Evolutionary conservation across 2,797 vertebrate genomes (phyloP).

Genomic region (Staurois parvus): DNA sequence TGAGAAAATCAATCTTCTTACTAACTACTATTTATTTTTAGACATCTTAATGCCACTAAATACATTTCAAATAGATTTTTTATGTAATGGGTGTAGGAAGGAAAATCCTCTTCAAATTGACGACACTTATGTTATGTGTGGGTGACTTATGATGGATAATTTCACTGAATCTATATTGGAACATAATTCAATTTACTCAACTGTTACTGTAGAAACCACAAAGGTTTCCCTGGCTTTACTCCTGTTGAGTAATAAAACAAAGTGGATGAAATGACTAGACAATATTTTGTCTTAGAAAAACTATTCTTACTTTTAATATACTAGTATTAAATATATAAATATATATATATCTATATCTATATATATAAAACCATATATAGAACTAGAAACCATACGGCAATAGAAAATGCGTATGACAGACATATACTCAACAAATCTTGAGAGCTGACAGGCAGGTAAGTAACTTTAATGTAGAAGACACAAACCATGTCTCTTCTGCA

Average conservation of each 20-base stretch:
- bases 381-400: background rate
- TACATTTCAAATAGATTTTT: constrained; percentile 61
- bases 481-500: no score
- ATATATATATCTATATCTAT: background rate
- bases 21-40: constrained; percentile 44
- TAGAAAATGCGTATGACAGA: background rate
- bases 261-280: constrained; percentile 55
- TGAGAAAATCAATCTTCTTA: constrained; percentile 27
- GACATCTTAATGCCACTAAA: constrained; percentile 43
- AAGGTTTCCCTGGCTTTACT: constrained; percentile 55
- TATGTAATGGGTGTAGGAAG: constrained; percentile 61
- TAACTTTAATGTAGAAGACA: no score
- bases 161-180: constrained; percentile 58
- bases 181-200: constrained; percentile 57
- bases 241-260: constrained; percentile 51
- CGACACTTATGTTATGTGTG: constrained; percentile 60
- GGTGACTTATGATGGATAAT: constrained; percentile 61
- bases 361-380: background rate
- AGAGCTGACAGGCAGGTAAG: no score
- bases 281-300: constrained; percentile 28
- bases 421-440: no score
- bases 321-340: background rate
- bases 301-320: constrained; percentile 18
- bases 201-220: constrained; percentile 59
- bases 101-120: constrained; percentile 59